phyloP scores from a whole-genome alignment of 2,797 vertebrate species.

The Podargus strigoides region DNA sequence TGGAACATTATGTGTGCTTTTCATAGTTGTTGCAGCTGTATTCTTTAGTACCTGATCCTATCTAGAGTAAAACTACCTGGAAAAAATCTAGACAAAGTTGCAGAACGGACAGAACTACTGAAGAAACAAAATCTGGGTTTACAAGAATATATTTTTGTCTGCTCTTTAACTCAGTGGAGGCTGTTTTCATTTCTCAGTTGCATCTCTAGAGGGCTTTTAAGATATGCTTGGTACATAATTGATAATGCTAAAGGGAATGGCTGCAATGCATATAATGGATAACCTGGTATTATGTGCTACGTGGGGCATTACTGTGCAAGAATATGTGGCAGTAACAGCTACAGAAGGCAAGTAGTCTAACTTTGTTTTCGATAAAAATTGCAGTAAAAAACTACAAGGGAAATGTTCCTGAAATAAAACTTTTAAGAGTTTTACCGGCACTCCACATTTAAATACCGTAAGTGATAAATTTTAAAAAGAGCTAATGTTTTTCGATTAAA shows the following conservation, averaged over 20 bases:
- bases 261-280: not conserved
- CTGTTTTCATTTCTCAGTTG: not conserved
- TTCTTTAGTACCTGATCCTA: not conserved
- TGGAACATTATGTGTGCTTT: not conserved
- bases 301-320: not conserved
- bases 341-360: not conserved
- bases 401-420: not conserved
- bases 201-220: not conserved
- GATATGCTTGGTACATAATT: not conserved
- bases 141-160: not conserved
- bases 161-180: not conserved
- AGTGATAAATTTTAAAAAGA: constrained; percentile 10
- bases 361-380: not conserved
- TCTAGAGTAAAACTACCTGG: not conserved
- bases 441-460: not conserved
- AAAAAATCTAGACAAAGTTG: not conserved
- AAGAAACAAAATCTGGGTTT: not conserved
- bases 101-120: not conserved
- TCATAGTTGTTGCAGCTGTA: not conserved
- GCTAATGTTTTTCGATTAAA: constrained; percentile 4
- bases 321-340: not conserved
- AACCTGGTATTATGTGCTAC: not conserved
- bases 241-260: not conserved
- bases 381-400: not conserved
- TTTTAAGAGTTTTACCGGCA: not conserved